Conservation (phyloP, 2,888 invertebrate genomes). For the Eumacrocentrus americanus region DNA sequence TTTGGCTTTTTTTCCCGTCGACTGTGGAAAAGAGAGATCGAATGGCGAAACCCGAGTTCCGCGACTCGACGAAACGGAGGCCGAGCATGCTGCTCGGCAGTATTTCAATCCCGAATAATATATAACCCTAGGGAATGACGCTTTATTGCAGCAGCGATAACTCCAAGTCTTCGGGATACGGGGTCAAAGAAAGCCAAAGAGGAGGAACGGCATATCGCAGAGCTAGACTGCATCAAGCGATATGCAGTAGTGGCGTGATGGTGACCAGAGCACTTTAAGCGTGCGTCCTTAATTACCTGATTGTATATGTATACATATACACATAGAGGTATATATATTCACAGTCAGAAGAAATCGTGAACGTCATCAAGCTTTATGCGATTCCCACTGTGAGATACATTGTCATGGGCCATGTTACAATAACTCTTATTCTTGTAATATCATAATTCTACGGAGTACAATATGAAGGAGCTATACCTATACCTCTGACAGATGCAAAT, state of each 20-base stretch:
- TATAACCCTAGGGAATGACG: conserved; percentile 38
- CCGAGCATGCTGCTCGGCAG: conserved; percentile 37
- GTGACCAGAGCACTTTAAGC: not conserved
- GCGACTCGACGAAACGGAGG: conserved; percentile 36
- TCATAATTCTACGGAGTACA: too few relatives aligned
- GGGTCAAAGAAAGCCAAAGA: conserved; percentile 16
- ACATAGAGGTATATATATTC: too few relatives aligned
- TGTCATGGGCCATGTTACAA: too few relatives aligned
- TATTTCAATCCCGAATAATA: conserved; percentile 39
- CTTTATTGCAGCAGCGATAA: conserved; percentile 40
- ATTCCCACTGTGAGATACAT: too few relatives aligned
- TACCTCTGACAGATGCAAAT: too few relatives aligned
- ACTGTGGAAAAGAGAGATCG: conserved; percentile 20
- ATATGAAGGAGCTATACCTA: too few relatives aligned
- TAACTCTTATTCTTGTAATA: too few relatives aligned
- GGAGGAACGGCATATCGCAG: not conserved
- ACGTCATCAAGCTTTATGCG: too few relatives aligned
- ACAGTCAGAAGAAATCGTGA: too few relatives aligned
- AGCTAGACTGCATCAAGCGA: not conserved
- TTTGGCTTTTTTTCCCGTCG: not conserved
- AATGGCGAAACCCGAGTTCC: conserved; percentile 30
- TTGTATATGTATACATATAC: not conserved
- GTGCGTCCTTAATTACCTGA: not conserved
- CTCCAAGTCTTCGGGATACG: conserved; percentile 32
- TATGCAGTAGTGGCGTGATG: not conserved